Evolutionary conservation across 2,797 vertebrate species (phyloP), one percentile per base, ranked within the genome.

Genomic region (Chaetodon trifasciatus): DNA sequence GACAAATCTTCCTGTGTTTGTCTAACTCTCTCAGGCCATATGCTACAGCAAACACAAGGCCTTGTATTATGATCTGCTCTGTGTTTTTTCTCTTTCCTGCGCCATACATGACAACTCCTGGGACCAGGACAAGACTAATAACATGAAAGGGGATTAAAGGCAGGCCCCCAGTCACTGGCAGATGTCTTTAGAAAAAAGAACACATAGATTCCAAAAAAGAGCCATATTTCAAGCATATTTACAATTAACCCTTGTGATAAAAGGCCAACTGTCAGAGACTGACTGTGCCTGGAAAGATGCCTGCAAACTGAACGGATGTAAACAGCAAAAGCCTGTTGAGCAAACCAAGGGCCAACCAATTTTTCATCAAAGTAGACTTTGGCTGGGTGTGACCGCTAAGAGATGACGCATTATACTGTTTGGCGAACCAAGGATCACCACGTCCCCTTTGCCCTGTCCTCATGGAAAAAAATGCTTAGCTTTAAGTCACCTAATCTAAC

Each of bases 41-140:
- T 93, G 93, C 82, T 88, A 79, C 77, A 60, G 90, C 91, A 86
- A 89, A 93, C 89, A 89, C 79, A 61, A 62, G 77, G 84, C 76
- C 88, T 32, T 90, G 90, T 82, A 79, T 88, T 89, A 86, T 93
- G 93, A 94, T 94, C 92, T 93, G 91, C 89, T 90, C 94, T 94
- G 91, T 91, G 89, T 89, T 86, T 90, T 88, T 87, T 85, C 71
- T 76, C 64, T 67, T 93, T 91, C 78, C 90, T 85, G 82, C 89
- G 89, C 87, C 84, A 86, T 92, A 93, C 93, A 92, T 90, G 94
- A 94, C 91, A 93, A 92, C 94, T 92, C 92, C 78, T 81, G 92
- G 93, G 94, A 96, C 87, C 83, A 70, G 90, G 91, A 92, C 76
- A 81, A 92, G 93, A 95, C 95, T 95, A 95, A 95, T 95, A 92